Evolutionary conservation across 2,113 vertebrate genomes (phyloP), one percentile per base, ranked within the genome.

Genomic region (Psittacula cyanocephala): DNA sequence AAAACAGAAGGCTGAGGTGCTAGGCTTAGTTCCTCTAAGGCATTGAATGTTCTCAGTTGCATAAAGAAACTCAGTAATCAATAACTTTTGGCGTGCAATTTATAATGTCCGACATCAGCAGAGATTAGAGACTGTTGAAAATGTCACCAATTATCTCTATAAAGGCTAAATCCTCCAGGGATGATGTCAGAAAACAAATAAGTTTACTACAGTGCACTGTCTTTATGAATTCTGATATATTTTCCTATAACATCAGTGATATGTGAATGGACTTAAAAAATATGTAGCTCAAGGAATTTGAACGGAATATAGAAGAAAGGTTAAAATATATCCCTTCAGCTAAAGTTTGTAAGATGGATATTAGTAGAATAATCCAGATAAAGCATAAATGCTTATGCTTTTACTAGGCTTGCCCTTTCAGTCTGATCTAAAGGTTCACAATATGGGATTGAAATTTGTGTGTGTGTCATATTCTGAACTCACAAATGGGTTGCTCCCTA

Each of bases 61-160:
- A 71, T 49, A 77, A 92, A 86, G 37, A 86, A 88, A 70, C 35
- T 59, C 53, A 70, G 9, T 63, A 67, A 90, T 93, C 68, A 70
- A 43, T 86, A 94, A 62, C 4, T 88, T 77, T 62, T 10, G 9
- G 67, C 37, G 50, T 77, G 46, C 53, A 95, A 93, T 95, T 96
- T 96, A 78, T 95, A 96, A 93, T 80, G 60, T 90, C 81, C 91
- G 86, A 90, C 77, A 93, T 86, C 76, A 89, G 15, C 17, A 9
- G 75, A 96, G 70, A 96, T 35, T 76, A 83, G 83, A 96, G 63
- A 85, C 59, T 81, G 29, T 60, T 96, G 85, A 91, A 97, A 97
- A 97, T 95, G 81, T 92, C 91, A 94, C 71, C 44, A 95, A 89
- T 96, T 94, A 91, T 55, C 85, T 88, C 59, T 46, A 88, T 31